Conservation (phyloP, 2,888 invertebrate species). For the Himalopsyche kuldschensis region DNA sequence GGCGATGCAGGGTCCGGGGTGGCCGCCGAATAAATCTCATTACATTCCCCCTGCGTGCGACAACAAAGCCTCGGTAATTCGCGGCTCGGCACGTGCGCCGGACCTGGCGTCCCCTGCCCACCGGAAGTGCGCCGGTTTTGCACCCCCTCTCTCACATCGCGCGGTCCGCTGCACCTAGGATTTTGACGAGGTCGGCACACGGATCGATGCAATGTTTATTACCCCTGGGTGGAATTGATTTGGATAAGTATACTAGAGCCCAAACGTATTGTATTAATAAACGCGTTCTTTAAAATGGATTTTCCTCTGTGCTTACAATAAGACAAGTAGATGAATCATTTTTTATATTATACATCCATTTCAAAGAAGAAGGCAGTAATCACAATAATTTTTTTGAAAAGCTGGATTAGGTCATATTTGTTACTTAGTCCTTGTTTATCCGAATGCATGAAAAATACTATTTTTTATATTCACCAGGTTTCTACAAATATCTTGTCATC, state of each 20-base stretch:
- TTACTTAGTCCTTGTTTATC: no score
- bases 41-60: slow-evolving; percentile 34
- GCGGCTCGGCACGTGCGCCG: slow-evolving; percentile 18
- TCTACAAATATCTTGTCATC: no score
- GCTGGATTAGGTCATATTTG: no score
- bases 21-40: slow-evolving; percentile 31
- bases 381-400: no score
- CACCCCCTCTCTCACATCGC: background rate
- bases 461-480: no score
- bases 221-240: background rate
- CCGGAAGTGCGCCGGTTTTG: background rate
- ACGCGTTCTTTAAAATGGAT: no score
- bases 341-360: no score
- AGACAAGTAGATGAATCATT: no score
- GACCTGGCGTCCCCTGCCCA: background rate
- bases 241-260: background rate
- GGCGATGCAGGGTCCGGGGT: background rate
- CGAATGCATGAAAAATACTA: no score
- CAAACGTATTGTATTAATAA: no score
- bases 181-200: background rate
- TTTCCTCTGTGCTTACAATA: no score
- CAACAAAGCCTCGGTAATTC: slow-evolving; percentile 35
- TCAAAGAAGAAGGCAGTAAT: no score
- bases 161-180: background rate
- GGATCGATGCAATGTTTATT: background rate